Evolutionary conservation across 2,888 invertebrate species (phyloP), one percentile per base, ranked within the genome.

Genomic region (Caenorhabditis becei): DNA sequence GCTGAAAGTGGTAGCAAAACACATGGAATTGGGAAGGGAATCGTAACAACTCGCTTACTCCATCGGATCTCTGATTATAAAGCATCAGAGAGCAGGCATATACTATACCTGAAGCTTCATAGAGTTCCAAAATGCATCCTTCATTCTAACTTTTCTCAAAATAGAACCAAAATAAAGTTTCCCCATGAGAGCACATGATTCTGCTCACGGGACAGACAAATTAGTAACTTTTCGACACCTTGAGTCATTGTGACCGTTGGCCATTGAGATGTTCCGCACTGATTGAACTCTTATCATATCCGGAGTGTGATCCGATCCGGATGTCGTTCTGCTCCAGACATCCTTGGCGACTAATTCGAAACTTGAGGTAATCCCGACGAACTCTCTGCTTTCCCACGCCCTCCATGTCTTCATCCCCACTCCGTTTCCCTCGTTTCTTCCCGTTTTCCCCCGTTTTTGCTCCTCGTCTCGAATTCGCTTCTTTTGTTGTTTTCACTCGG

Each of bases 401-500:
- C 49, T 49, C 49, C 23, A 7, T 44, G 32, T 32, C 32, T 32
- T 10, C 41, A 41, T 11, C 16, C 24, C 24, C 23, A 10, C 8
- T 24, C 24, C 18, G 16, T 24, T 51, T 24, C 24, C 16, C 51
- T n/a, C 51, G 11, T 24, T 24, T 51, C 14, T 24, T 51, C 24
- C 14, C 51, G 23, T 26, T 53, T 53, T 26, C 24, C 28, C 18
- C 16, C 20, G n/a, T 54, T 54, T 41, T 10, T 53, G 23, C 24
- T 44, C 28, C 47, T 35, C 14, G 20, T 24, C 26, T 28, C 37
- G 49, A 70, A 51, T 51, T 69, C 59, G 24, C 18, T 53, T 20
- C 20, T 20, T 49, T 49, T 49, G 49, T 70, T 61, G 41, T 70
- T 70, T 70, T 53, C 59, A 32, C 32, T 14, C 23, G 66, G 23